Evolutionary conservation across 2,888 invertebrate genomes (phyloP).

Genomic region (Drosophila ezoana): DNA sequence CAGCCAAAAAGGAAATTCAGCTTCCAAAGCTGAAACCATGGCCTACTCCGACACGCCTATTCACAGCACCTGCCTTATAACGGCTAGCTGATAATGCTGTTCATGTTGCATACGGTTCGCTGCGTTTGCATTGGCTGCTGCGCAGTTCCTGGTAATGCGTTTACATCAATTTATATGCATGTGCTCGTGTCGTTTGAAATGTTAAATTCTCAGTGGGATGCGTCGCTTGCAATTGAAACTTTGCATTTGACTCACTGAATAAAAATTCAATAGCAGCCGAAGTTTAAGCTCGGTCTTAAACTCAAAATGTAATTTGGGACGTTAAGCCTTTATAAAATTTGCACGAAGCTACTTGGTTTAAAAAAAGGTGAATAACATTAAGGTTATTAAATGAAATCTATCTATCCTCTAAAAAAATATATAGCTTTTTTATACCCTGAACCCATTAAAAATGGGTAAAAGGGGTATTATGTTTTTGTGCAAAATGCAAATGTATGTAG

Average conservation of each 20-base stretch:
- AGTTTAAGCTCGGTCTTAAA: neutral
- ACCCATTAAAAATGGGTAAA: too few species aligned
- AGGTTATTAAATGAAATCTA: too few species aligned
- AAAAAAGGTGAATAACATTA: too few species aligned
- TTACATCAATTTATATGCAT: neutral
- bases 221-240: conserved; percentile 29
- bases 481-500: too few species aligned
- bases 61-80: conserved; percentile 22
- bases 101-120: conserved; percentile 13
- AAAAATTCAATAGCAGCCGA: conserved; percentile 35
- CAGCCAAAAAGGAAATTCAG: neutral
- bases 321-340: too few species aligned
- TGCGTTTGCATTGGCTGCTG: conserved; percentile 2
- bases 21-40: neutral
- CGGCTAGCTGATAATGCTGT: conserved; percentile 20
- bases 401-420: too few species aligned
- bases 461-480: too few species aligned
- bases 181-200: conserved; percentile 1
- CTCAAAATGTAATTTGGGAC: neutral
- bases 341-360: too few species aligned
- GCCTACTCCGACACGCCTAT: neutral
- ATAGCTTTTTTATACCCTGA: too few species aligned
- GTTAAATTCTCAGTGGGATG: conserved; percentile 10
- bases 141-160: neutral
- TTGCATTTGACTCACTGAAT: conserved; percentile 25